A percentile compares a stretch with the other conserved stretches of the same genome.
Evolutionary conservation across 2,113 vertebrate species (phyloP).

Genomic region (Charadrius vociferus): DNA sequence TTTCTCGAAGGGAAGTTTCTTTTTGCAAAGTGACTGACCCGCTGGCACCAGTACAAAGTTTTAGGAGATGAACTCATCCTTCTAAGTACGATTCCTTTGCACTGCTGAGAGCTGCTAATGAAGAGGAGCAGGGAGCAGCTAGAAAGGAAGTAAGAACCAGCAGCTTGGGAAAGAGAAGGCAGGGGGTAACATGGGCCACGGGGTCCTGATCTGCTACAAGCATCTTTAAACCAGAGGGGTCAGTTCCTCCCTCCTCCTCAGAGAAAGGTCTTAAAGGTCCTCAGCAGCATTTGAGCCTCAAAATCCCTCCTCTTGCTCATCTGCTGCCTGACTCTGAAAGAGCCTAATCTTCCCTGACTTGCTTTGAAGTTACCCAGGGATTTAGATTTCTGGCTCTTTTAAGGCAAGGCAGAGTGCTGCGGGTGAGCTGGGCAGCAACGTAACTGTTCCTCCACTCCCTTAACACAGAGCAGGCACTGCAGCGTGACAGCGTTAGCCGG

Average conservation of each 20-base stretch:
- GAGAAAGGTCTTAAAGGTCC: neutral
- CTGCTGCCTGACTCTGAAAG: neutral
- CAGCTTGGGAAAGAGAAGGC: neutral
- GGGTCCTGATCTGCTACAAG: neutral
- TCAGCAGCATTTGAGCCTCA: neutral
- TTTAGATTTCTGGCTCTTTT: conserved; percentile 61
- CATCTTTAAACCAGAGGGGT: neutral
- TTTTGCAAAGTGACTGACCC: conserved; percentile 50
- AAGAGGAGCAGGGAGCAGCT: conserved; percentile 35
- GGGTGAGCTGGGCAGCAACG: neutral
- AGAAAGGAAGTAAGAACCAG: neutral
- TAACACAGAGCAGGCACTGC: conserved; percentile 52
- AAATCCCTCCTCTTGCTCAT: neutral
- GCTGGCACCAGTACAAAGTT: conserved; percentile 54
- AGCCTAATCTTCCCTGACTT: neutral
- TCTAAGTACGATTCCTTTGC: conserved; percentile 3
- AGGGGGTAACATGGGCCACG: neutral
- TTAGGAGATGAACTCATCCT: conserved; percentile 70
- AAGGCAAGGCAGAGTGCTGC: conserved; percentile 28
- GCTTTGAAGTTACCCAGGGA: conserved; percentile 59
- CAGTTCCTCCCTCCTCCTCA: neutral
- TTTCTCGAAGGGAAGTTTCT: conserved; percentile 69
- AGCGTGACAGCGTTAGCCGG: neutral
- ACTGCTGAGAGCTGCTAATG: conserved; percentile 48
- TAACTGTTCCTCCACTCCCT: neutral